Evolutionary conservation across 2,797 vertebrate genomes (phyloP).

Genomic region (Siniperca obscura): DNA sequence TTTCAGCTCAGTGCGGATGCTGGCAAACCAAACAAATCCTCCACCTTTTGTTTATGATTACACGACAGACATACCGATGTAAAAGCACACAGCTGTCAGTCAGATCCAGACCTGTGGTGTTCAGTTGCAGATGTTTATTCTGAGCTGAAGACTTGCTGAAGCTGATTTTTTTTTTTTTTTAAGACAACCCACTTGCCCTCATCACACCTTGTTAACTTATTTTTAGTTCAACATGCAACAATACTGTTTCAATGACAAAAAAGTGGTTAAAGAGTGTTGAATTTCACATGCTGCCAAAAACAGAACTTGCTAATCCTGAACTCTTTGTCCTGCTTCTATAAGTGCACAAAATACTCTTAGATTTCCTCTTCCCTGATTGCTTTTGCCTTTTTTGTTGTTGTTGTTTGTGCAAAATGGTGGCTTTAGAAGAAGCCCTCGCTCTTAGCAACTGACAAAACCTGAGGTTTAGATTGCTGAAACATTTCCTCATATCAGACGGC

Average conservation of each 20-base stretch:
- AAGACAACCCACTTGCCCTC: background rate
- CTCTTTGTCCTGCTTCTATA: background rate
- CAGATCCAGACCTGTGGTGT: slow-evolving; percentile 1
- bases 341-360: background rate
- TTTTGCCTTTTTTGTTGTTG: background rate
- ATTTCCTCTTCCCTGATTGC: background rate
- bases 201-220: background rate
- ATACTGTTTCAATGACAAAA: background rate
- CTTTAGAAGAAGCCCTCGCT: background rate
- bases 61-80: background rate
- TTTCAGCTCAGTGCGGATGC: background rate
- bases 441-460: background rate
- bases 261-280: background rate
- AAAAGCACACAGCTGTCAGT: background rate
- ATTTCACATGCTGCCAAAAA: slow-evolving; percentile 5
- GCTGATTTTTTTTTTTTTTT: background rate
- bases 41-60: background rate
- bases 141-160: background rate
- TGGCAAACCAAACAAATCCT: slow-evolving; percentile 1
- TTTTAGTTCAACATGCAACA: background rate
- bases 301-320: no score
- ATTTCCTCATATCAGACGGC: background rate
- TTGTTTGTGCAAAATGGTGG: background rate
- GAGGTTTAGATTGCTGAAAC: background rate
- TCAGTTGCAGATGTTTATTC: background rate